phyloP scores from a whole-genome alignment of 2,113 vertebrate genomes.

The Phaetusa simplex region DNA sequence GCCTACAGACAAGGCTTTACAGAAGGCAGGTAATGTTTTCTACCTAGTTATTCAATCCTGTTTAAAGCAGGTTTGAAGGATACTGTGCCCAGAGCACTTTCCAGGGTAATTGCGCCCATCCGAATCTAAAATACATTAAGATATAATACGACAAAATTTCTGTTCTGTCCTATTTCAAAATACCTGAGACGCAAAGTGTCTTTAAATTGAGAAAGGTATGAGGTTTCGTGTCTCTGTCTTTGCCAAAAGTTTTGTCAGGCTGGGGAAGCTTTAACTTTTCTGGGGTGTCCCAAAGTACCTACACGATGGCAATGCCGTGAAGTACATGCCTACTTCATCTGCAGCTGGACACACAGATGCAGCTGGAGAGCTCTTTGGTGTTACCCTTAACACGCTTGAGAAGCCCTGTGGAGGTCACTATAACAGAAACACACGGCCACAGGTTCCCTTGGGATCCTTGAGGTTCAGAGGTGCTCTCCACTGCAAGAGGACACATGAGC shows the following conservation, averaged over 20 bases:
- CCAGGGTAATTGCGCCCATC: not conserved
- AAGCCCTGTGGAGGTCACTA: not conserved
- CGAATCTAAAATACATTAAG: not conserved
- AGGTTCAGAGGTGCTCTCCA: not conserved
- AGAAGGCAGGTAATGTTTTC: not conserved
- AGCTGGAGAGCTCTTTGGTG: not conserved
- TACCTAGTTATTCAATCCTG: not conserved
- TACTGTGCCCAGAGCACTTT: not conserved
- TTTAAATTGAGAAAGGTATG: not conserved
- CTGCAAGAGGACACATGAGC: not conserved
- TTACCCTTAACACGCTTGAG: not conserved
- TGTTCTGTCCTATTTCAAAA: not conserved
- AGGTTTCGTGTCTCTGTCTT: not conserved
- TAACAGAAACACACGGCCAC: not conserved
- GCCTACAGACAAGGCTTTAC: not conserved
- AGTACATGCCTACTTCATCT: not conserved
- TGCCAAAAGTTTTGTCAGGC: not conserved
- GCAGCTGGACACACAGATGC: not conserved
- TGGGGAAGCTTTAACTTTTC: not conserved
- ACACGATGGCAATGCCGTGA: accelerated
- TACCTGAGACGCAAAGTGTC: not conserved
- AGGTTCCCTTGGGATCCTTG: not conserved
- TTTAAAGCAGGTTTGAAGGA: not conserved
- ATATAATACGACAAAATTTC: not conserved
- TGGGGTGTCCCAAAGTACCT: not conserved